A percentile compares a stretch with the other conserved stretches of the same genome.
phyloP scores from a whole-genome alignment of 2,888 invertebrate species.

The Fissipunctia ypsillon region DNA sequence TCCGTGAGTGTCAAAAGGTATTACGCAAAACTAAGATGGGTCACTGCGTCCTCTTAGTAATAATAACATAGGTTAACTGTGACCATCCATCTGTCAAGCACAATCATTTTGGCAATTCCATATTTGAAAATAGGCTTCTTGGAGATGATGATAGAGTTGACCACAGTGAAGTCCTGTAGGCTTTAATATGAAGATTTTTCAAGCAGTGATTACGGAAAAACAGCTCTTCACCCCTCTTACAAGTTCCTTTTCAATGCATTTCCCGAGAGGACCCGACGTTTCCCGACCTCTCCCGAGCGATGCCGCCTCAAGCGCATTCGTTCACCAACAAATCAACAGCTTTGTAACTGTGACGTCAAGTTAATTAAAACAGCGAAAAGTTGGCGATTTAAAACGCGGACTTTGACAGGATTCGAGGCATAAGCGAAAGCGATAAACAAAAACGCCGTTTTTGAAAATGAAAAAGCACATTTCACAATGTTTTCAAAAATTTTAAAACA shows the following conservation, averaged over 20 bases:
- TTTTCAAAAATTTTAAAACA: neutral
- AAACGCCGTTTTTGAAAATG: too few species aligned
- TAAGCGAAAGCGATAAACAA: conserved; percentile 45
- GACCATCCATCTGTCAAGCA: neutral
- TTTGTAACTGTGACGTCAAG: conserved; percentile 87
- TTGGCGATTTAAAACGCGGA: conserved; percentile 84
- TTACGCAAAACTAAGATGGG: neutral
- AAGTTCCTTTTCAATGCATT: conserved; percentile 27
- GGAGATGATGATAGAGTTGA: neutral
- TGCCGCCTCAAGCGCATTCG: conserved; percentile 61
- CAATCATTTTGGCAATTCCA: neutral
- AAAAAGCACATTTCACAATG: neutral
- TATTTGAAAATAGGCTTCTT: neutral
- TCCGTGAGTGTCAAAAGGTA: neutral
- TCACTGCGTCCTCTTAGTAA: neutral
- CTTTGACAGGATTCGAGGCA: conserved; percentile 34
- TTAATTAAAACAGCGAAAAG: conserved; percentile 90
- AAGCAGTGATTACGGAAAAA: neutral
- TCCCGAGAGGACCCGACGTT: conserved; percentile 16
- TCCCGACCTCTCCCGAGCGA: conserved; percentile 40
- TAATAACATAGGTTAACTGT: neutral
- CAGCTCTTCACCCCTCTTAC: neutral
- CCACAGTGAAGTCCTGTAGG: neutral
- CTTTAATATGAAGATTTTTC: neutral
- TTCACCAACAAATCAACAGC: conserved; percentile 80